These are phyloP conservation scores for Bos indicus DNA, from an alignment of 2,113 vertebrate genomes.

Conservation along the genomic window DNA sequence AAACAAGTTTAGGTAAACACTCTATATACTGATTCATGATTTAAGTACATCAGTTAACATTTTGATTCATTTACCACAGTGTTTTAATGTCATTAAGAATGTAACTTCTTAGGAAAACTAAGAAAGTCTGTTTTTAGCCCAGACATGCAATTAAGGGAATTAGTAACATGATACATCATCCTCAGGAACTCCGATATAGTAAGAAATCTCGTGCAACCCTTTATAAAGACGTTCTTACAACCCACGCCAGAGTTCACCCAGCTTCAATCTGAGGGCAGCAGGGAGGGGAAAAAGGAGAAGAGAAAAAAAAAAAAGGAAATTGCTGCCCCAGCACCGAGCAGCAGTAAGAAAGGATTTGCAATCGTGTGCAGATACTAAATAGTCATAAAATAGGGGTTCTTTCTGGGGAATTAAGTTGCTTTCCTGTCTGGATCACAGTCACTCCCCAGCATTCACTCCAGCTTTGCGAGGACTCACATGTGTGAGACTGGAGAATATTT, in stretches of 20 bases:
- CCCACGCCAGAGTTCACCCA: neutral
- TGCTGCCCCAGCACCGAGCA: neutral
- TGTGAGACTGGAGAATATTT: neutral
- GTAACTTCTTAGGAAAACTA: conserved; percentile 83
- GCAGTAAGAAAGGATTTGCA: neutral
- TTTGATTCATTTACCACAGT: conserved; percentile 71
- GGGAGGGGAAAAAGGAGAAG: rapidly evolving
- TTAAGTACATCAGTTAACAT: conserved; percentile 59
- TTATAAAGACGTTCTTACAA: conserved; percentile 60
- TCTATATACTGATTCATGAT: conserved; percentile 68
- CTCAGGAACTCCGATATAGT: conserved; percentile 63
- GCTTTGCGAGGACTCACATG: neutral
- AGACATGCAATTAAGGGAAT: conserved; percentile 84
- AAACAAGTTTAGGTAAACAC: conserved; percentile 82
- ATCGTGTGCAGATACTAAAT: neutral
- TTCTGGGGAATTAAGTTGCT: neutral
- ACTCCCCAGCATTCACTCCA: neutral
- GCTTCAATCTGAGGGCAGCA: neutral
- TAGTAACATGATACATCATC: conserved; percentile 80
- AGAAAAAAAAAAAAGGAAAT: neutral
- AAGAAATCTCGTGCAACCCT: conserved; percentile 72
- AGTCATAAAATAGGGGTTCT: neutral
- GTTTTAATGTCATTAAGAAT: conserved; percentile 78
- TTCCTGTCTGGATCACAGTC: neutral
- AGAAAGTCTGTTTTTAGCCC: conserved; percentile 81